These are phyloP conservation scores for Charadrius vociferus DNA, from an alignment of 2,113 vertebrate genomes.

Conservation along the genomic window DNA sequence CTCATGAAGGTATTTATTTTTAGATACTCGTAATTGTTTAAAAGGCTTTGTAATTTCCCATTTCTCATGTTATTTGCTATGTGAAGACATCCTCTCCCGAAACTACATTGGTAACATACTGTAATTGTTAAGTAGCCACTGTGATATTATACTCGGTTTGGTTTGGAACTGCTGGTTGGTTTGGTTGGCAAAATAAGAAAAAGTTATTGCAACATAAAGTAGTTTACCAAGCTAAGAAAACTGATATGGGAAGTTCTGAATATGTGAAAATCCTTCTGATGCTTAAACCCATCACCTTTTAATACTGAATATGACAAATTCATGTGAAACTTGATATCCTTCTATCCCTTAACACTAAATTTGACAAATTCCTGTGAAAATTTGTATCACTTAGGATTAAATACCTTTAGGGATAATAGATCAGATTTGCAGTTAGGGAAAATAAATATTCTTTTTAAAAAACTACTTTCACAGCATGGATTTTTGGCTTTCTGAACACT, in stretches of 20 bases:
- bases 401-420: background rate
- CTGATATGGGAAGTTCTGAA: background rate
- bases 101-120: background rate
- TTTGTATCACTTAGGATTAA: background rate
- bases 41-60: background rate
- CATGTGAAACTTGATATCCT: background rate
- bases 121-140: background rate
- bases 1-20: constrained; percentile 66
- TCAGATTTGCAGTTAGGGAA: background rate
- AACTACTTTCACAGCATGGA: background rate
- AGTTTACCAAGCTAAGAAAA: background rate
- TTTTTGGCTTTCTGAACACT: background rate
- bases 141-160: background rate
- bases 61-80: background rate
- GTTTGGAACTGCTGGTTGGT: background rate
- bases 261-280: background rate
- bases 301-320: background rate
- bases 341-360: background rate
- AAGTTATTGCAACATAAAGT: background rate
- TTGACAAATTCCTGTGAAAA: background rate
- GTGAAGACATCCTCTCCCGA: background rate
- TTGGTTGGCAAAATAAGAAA: background rate
- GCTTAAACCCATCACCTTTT: background rate
- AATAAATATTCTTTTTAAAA: background rate
- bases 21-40: background rate